Evolutionary conservation across 1,140 invertebrate species (phyloP), one percentile per base, ranked within the genome.

Genomic region (Drosophila bocki): DNA sequence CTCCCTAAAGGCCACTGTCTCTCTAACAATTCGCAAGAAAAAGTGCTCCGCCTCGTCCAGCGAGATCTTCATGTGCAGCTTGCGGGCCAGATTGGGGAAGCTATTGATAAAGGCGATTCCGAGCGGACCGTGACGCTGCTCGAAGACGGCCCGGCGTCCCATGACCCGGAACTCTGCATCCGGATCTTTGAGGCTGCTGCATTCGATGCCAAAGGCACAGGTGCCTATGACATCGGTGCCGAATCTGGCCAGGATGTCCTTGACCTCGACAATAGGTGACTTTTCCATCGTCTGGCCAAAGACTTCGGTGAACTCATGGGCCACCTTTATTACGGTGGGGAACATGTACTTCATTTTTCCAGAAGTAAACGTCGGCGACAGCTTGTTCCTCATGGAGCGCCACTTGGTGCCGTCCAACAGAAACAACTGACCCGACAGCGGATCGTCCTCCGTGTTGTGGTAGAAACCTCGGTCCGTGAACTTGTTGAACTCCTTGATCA

Each of bases 171-270:
- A 95, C 76, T 94, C 93, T 0, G 94, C 93, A 2, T 95, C 91
- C 0, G 93, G 91, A 81, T 95, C 93, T 29, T 82, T 92, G 0
- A 92, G 77, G 65, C 94, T 93, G 68, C 95, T 94, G 71, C 94
- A 94, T 37, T 95, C 93, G 3, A 96, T 93, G 1, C 95, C 95
- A 84, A 96, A 95, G 7, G 94, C 95, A 15, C 95, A 94, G n/a
- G 94, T 94, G 0, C 94, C 95, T 19, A 96, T 95, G n/a, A 92
- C 83, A 72, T 93, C 93, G 0, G 87, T 91, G 11, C 82, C 85
- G 45, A 84, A 93, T 41, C 91, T 61, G 12, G 82, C 92, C 44
- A 92, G 42, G 11, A 93, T 37, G 4, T 92, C 91, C 17, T 69
- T 84, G 0, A 93, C 78, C 37, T 93, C 92, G 1, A 92, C 37